These are phyloP conservation scores for Subanguina moxae DNA, from an alignment of 1,140 invertebrate species.

Conservation along the genomic window DNA sequence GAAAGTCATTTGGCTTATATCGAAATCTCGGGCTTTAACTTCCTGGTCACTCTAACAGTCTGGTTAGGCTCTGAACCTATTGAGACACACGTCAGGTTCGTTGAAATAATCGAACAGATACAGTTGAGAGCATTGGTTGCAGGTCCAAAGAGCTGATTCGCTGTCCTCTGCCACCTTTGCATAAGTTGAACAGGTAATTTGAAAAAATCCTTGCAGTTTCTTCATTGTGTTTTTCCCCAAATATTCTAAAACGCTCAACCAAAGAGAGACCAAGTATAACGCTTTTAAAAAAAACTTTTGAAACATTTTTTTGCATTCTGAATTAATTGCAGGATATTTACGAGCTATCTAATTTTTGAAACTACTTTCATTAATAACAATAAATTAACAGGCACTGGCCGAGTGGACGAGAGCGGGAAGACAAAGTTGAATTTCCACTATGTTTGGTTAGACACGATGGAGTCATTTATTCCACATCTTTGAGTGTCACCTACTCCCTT, in stretches of 20 bases:
- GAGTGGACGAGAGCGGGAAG: constrained; percentile 60
- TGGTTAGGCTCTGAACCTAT: constrained; percentile 99
- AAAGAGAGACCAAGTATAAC: no score
- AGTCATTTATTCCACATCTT: constrained; percentile 93
- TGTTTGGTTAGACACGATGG: constrained; percentile 85
- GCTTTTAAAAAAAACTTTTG: neutral
- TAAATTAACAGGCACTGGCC: neutral
- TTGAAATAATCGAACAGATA: constrained; percentile 7
- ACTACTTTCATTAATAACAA: neutral
- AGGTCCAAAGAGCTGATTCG: constrained; percentile 81
- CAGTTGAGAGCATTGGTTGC: constrained; percentile 64
- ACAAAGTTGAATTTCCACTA: constrained; percentile 74
- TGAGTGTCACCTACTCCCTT: constrained; percentile 77
- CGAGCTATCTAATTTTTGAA: neutral
- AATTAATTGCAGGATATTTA: neutral
- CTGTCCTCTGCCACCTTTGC: constrained; percentile 72
- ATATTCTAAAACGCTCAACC: no score
- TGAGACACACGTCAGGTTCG: constrained; percentile 83
- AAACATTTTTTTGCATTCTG: neutral
- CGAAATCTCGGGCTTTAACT: constrained; percentile 91
- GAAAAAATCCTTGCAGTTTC: no score
- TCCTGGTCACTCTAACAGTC: constrained; percentile 85
- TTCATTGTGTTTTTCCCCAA: no score
- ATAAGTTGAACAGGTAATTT: constrained; percentile 66
- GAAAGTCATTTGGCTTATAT: constrained; percentile 66